Evolutionary conservation across 2,888 invertebrate genomes (phyloP), one percentile per base, ranked within the genome.

Genomic region (Acanthoscelides obtectus): DNA sequence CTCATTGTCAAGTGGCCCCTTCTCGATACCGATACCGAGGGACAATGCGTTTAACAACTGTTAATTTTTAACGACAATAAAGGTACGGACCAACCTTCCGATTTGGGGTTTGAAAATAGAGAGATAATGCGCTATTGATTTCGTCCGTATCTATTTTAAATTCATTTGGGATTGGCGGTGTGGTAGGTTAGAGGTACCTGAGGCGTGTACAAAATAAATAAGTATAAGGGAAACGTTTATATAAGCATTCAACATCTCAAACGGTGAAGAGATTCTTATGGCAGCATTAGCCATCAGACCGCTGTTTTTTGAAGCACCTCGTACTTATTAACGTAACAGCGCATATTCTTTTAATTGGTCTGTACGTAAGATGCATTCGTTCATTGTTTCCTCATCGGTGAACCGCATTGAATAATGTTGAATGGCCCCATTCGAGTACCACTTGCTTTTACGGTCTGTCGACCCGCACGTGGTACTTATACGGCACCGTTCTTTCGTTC

Each of bases 41-140:
- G 1, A 21, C 66, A 22, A 12, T 66, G 66, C 66, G 66, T 66
- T 66, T 66, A 66, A 66, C 66, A 66, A 66, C 66, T 66, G 66
- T 66, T 66, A 66, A 66, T 66, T 66, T 66, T 66, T 66, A 22
- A 66, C 21, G 20, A 22, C 66, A n/a, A 45, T 17, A 45, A 45
- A 45, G 45, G 45, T 12, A 5, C 3, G 25, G 25, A 8, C 3
- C 25, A 25, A 8, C 25, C 25, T 25, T 45, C 45, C 45, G 45
- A 45, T 45, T 45, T 45, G 45, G 45, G 45, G 45, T 45, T 45
- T 45, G 45, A 12, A 45, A 45, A 45, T 45, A 12, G 45, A 45
- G 45, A 45, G 45, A 45, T 45, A 45, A 45, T 45, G 17, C 45
- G 45, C 12, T 45, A 45, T 45, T 45, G 45, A 45, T 45, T 45